Base-by-base conservation (phyloP, 2,888 invertebrate genomes). In the Pandemis heparana region DNA sequence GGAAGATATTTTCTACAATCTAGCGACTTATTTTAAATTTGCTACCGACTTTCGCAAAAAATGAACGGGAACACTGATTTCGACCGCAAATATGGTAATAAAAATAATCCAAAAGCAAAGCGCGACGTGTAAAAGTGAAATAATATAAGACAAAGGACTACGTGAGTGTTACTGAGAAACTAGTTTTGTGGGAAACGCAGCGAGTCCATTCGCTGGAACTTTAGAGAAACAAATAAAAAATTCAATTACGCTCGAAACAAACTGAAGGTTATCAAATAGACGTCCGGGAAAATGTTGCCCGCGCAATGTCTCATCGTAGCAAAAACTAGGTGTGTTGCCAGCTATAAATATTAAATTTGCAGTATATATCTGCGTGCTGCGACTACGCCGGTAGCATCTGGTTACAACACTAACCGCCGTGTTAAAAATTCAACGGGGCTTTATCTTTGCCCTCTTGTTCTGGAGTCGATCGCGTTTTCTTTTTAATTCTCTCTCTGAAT, bases 311-410 rank as follows among this genome's bases (percentile, higher is more conserved):
- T 86, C 87, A 88, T 89, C 83, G 81, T 81, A 77, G 80, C 84
- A 88, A 90, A 90, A 89, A 89, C 85, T 86, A 88, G 85, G 86
- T 89, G 88, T 86, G 85, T 83, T 87, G 84, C 82, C 77, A 81
- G 84, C 88, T 88, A 92, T 92, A 92, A 94, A 94, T 94, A 93
- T 92, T 93, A 92, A 90, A 93, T 91, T 89, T 85, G 83, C 85
- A 83, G 85, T 89, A 88, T 90, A 65, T 70, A 77, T 89, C 90
- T 86, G 87, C 82, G 87, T 88, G 89, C 90, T 85, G 87, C 82
- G 87, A 88, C 88, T 87, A 87, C 83, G 83, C 81, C 83, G 83
- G 83, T 84, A 85, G 85, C 92, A 92, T 89, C 89, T 92, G 92
- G 86, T 87, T 84, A 82, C 84, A 78, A 77, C 88, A 88, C 89